Conservation (phyloP, 2,888 invertebrate genomes). For the Morinoia aosen region DNA sequence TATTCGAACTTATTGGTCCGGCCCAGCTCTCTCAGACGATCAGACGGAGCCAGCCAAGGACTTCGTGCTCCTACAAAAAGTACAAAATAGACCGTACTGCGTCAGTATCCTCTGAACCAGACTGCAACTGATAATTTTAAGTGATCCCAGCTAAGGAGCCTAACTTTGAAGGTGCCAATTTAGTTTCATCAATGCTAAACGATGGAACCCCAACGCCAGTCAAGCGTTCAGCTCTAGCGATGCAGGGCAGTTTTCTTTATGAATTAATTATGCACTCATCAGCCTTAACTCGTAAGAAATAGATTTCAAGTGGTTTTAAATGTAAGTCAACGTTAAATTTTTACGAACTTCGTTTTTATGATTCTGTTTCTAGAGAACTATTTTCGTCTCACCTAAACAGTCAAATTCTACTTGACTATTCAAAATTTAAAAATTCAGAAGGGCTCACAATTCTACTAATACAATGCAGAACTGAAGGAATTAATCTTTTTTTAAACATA, state of each 20-base stretch:
- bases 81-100: background rate
- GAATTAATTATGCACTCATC: background rate
- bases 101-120: background rate
- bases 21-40: background rate
- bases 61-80: background rate
- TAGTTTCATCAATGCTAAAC: background rate
- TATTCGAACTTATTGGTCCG: background rate
- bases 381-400: background rate
- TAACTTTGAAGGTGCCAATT: background rate
- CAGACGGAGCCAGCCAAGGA: constrained; percentile 10
- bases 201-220: background rate
- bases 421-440: background rate
- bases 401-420: too few species aligned
- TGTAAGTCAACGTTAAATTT: background rate
- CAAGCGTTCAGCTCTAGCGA: background rate
- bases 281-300: background rate
- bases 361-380: background rate
- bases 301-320: background rate
- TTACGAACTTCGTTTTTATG: background rate
- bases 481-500: background rate
- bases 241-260: background rate
- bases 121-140: background rate
- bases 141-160: background rate
- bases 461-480: background rate
- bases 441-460: background rate